Evolutionary conservation across 2,113 vertebrate species (phyloP).

Genomic region (Monarcha castaneiventris): DNA sequence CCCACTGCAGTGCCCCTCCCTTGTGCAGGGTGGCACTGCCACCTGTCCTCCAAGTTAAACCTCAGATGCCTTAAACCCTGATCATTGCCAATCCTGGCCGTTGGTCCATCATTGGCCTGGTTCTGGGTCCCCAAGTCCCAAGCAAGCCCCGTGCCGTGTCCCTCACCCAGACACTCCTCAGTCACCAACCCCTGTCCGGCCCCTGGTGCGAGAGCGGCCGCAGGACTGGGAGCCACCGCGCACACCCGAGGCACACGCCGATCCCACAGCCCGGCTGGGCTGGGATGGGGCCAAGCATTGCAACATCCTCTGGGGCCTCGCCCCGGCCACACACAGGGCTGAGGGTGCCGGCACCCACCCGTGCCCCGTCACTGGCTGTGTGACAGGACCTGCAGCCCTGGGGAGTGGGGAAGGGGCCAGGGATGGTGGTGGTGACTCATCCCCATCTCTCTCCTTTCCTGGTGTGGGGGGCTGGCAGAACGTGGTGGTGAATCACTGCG

Average conservation of each 20-base stretch:
- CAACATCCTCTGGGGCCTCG: background rate
- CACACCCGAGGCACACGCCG: rapidly evolving
- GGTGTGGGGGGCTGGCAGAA: background rate
- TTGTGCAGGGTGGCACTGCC: background rate
- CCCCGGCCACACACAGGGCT: rapidly evolving
- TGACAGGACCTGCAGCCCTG: background rate
- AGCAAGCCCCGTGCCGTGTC: rapidly evolving
- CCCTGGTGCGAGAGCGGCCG: rapidly evolving
- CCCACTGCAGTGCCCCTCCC: rapidly evolving
- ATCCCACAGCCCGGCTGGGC: background rate
- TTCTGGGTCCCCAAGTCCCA: rapidly evolving
- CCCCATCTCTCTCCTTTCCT: background rate
- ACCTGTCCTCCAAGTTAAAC: background rate
- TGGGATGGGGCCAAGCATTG: background rate
- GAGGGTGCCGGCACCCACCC: background rate
- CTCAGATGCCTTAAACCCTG: background rate
- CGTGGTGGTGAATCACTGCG: background rate
- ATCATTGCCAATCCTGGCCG: rapidly evolving
- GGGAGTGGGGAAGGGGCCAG: rapidly evolving
- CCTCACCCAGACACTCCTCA: background rate
- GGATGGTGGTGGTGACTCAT: rapidly evolving
- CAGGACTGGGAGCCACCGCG: background rate
- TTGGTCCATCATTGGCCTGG: rapidly evolving
- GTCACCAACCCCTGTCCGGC: rapidly evolving
- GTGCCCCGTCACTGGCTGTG: rapidly evolving